Evolutionary conservation across 1,140 invertebrate species (phyloP).

Genomic region (Onthophagus taurus): DNA sequence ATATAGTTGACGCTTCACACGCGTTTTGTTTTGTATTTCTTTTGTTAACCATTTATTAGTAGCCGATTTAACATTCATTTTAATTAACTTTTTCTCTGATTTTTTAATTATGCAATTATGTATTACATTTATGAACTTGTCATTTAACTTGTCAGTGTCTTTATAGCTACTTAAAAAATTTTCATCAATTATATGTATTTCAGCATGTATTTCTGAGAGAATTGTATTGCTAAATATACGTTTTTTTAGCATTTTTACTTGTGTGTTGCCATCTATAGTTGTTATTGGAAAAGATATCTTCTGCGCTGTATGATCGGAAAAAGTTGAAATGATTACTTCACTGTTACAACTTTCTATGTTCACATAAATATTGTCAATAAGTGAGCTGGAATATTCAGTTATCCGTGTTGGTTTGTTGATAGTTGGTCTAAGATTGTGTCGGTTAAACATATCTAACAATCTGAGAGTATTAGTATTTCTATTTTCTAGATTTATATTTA

Average conservation of each 20-base stretch:
- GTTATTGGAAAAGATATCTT: constrained; percentile 3
- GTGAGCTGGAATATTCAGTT: neutral
- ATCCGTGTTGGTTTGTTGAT: constrained; percentile 1
- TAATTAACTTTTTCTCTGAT: neutral
- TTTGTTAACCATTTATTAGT: constrained; percentile 3
- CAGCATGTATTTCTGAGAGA: neutral
- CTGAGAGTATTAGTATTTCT: neutral
- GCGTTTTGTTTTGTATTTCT: neutral
- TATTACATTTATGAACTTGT: constrained; percentile 1
- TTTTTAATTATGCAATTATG: constrained; percentile 5
- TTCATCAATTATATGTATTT: neutral
- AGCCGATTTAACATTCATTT: too few relatives aligned
- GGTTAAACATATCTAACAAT: neutral
- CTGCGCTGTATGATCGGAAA: constrained; percentile 1
- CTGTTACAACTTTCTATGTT: neutral
- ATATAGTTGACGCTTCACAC: constrained; percentile 2
- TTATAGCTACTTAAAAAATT: too few relatives aligned
- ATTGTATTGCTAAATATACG: neutral
- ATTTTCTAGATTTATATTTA: neutral
- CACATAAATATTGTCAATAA: constrained; percentile 5
- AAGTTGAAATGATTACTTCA: constrained; percentile 2
- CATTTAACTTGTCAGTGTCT: too few relatives aligned
- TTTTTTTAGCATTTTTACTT: neutral
- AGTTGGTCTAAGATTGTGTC: constrained; percentile 1
- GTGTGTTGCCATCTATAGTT: neutral